phyloP scores from a whole-genome alignment of 2,797 vertebrate species.

The Sebastes melanostomus region DNA sequence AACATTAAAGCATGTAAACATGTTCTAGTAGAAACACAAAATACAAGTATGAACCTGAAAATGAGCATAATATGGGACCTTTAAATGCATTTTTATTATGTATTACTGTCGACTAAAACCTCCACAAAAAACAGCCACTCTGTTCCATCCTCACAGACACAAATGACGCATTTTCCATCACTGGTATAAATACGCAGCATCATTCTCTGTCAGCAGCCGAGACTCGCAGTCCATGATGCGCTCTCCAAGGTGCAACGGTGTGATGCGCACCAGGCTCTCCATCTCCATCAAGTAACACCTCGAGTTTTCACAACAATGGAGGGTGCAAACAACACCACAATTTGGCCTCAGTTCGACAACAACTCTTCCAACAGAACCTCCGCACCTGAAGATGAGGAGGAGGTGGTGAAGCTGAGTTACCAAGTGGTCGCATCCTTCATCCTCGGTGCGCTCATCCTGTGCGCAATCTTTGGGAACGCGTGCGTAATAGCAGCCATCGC shows the following conservation, averaged over 20 bases:
- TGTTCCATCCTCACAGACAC: constrained; percentile 58
- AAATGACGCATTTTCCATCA: constrained; percentile 78
- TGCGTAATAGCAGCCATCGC: constrained; percentile 93
- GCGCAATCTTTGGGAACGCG: constrained; percentile 86
- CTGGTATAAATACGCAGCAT: constrained; percentile 72
- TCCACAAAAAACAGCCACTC: not conserved
- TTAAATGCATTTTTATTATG: too few relatives aligned
- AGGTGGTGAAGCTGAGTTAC: constrained; percentile 76
- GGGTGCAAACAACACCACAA: constrained; percentile 70
- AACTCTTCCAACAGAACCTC: constrained; percentile 40
- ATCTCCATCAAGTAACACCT: constrained; percentile 12
- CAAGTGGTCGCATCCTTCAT: constrained; percentile 89
- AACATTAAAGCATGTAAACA: too few relatives aligned
- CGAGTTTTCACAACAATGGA: constrained; percentile 66
- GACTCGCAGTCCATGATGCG: constrained; percentile 51
- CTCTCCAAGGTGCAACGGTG: constrained; percentile 37
- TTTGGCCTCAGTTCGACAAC: constrained; percentile 58
- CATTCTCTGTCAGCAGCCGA: constrained; percentile 59
- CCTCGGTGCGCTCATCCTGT: constrained; percentile 90
- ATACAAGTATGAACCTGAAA: too few relatives aligned
- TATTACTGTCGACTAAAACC: not conserved
- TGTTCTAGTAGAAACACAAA: too few relatives aligned
- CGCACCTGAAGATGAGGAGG: constrained; percentile 56
- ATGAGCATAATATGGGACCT: too few relatives aligned
- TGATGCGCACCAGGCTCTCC: constrained; percentile 38